Conservation (phyloP, 2,797 vertebrate species). For the Prunella strophiata region DNA sequence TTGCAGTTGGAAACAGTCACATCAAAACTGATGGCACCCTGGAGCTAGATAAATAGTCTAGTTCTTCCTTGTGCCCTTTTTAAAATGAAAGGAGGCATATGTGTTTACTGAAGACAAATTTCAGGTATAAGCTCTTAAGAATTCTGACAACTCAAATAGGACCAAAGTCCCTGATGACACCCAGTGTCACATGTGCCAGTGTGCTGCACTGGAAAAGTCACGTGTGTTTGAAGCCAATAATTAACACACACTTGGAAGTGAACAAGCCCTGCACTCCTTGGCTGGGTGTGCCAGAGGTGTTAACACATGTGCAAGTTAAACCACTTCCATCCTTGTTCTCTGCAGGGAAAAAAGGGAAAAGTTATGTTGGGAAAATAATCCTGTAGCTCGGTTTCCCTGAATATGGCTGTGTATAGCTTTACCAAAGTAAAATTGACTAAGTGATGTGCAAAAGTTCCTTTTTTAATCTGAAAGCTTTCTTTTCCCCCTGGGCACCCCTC, state of each 20-base stretch:
- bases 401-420: not conserved
- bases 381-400: not conserved
- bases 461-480: not conserved
- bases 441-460: not conserved
- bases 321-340: not conserved
- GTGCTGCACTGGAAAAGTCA: not conserved
- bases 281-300: not conserved
- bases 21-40: not conserved
- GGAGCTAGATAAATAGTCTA: slow-evolving; percentile 8
- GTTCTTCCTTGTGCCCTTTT: not conserved
- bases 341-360: not conserved
- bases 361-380: not conserved
- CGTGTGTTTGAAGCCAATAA: not conserved
- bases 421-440: not conserved
- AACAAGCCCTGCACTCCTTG: not conserved
- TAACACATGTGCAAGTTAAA: not conserved
- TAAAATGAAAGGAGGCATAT: slow-evolving; percentile 1
- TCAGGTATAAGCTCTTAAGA: slow-evolving; percentile 5
- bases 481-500: rapidly evolving
- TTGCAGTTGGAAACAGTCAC: not conserved
- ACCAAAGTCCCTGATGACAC: not conserved
- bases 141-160: slow-evolving; percentile 30
- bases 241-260: not conserved
- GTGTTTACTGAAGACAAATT: slow-evolving; percentile 35
- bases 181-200: not conserved